Base-by-base conservation (phyloP, 53 echinoderm and acorn worm species). In the Glandiceps talaboti region DNA sequence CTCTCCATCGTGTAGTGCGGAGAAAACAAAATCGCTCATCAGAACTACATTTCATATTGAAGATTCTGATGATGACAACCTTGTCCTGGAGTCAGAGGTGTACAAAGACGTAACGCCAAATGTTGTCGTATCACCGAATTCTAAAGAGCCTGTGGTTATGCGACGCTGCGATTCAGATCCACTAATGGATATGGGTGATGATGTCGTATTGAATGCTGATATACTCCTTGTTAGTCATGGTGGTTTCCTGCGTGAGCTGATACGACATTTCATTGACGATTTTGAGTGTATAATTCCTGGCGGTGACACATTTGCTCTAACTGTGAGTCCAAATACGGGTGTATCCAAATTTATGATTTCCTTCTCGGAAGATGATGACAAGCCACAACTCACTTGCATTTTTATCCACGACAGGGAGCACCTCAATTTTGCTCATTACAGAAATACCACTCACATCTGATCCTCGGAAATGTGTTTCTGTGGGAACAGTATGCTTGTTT, bases 311-410 rank as follows among this genome's bases (percentile, higher is more conserved):
- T 32, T 80, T 73, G 89, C 85, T 73, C 82, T 85, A 31, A 75
- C 85, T 30, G 82, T 85, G 76, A 89, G 85, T 6, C 85, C 82
- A 74, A 89, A 89, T 73, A 89, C 89, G 29, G 89, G 89, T 31
- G 85, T 89, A 80, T 82, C 85, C 29, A 74, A 85, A 32, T 89
- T 89, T 45, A 79, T 82, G 76, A 85, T 89, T 12, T 82, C 85
- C 76, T 76, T 89, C 29, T 73, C 82, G 73, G 85, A 89, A 26
- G 89, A 79, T 28, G 32, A 27, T 6, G 32, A 78, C 32, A 79
- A 78, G 73, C 85, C 85, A 28, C 85, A 89, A 31, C 73, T 89
- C 31, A 79, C 85, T 76, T 89, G 89, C 30, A 75, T 89, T 25
- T 82, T 79, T 45, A 82, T 89, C 28, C 85, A 85, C 73, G 81